phyloP scores from a whole-genome alignment of 2,797 vertebrate genomes.

The Ataeniobius toweri region DNA sequence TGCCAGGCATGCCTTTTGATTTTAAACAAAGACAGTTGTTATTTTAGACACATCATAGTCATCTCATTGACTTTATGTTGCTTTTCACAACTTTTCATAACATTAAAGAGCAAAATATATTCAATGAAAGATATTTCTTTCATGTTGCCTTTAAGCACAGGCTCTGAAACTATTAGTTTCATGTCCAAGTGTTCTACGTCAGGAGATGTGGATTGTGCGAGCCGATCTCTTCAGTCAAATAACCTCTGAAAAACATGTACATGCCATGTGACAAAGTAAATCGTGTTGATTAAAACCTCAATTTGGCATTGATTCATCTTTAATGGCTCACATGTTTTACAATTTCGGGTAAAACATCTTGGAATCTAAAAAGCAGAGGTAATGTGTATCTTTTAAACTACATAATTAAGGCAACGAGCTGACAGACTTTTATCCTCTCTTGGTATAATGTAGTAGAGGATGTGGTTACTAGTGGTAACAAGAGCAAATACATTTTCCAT shows the following conservation, averaged over 20 bases:
- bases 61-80: slow-evolving; percentile 56
- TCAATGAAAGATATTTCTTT: slow-evolving; percentile 60
- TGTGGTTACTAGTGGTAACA: slow-evolving; percentile 7
- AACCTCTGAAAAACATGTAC: slow-evolving; percentile 49
- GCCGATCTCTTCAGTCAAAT: slow-evolving; percentile 1
- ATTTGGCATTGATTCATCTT: slow-evolving; percentile 42
- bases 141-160: slow-evolving; percentile 50
- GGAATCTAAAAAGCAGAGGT: slow-evolving; percentile 30
- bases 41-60: slow-evolving; percentile 47
- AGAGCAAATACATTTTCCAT: slow-evolving; percentile 3
- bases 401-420: slow-evolving; percentile 24
- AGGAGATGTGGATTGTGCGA: neutral
- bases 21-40: slow-evolving; percentile 39
- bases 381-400: slow-evolving; percentile 10
- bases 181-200: neutral
- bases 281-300: slow-evolving; percentile 38
- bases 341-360: slow-evolving; percentile 26
- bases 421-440: slow-evolving; percentile 8
- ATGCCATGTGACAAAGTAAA: slow-evolving; percentile 34
- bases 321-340: slow-evolving; percentile 58
- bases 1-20: slow-evolving; percentile 58
- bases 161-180: slow-evolving; percentile 1
- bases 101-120: slow-evolving; percentile 40
- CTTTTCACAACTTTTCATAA: slow-evolving; percentile 48
- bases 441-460: neutral